Evolutionary conservation across 2,113 vertebrate species (phyloP), one percentile per base, ranked within the genome.

Genomic region (Nibea coibor): DNA sequence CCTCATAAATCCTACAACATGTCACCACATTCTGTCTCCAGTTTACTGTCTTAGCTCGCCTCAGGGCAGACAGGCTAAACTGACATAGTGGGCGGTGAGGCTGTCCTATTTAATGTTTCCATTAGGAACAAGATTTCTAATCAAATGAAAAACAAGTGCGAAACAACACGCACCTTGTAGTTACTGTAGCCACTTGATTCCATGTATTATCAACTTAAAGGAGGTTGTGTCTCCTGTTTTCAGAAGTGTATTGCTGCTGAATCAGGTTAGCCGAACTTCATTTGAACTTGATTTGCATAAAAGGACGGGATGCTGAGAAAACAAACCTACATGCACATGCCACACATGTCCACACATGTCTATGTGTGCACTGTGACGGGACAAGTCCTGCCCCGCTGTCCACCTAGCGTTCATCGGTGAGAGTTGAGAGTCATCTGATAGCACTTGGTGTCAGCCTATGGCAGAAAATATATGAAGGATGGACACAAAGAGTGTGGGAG

Each of bases 21-120:
- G 85, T 87, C 77, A 54, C 80, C 74, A 72, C 71, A 75, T 78
- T 80, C 69, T 87, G 83, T 71, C 81, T 83, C 59, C 28, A 59
- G 77, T 77, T 83, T 85, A 72, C 78, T 71, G 75, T 64, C 66
- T 75, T 26, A 51, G 70, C 51, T 61, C 6, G 80, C 80, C 88
- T 75, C 73, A 3, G 80, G 83, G 47, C 74, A 50, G 61, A 80
- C 78, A 17, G 47, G 67, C 78, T 84, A 61, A 81, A 81, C 31
- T 50, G 75, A 66, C 74, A 50, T 72, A 24, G 70, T 75, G 74
- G 85, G 75, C 26, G 61, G 62, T 53, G 51, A 80, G 72, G 50
- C 68, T 84, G 72, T 78, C 63, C 76, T 78, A 54, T 69, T 82
- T 81, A 50, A 71, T 65, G 66, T 81, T 76, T 63, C 42, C 56